These are phyloP conservation scores for Drosophila erecta DNA, from an alignment of 1,140 invertebrate genomes.

Conservation along the genomic window DNA sequence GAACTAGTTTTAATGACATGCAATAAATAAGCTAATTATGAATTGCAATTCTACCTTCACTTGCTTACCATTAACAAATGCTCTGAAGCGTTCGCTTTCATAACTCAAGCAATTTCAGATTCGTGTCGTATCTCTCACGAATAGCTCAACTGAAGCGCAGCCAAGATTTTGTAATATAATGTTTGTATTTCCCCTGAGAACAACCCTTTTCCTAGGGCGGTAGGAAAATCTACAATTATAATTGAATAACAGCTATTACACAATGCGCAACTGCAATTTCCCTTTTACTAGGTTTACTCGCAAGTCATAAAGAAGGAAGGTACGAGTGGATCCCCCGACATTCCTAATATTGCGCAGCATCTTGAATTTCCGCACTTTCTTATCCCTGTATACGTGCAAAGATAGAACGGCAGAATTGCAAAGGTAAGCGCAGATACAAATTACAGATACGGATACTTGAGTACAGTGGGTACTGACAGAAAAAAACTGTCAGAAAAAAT, in stretches of 20 bases:
- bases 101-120: slow-evolving; percentile 8
- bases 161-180: slow-evolving; percentile 20
- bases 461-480: background rate
- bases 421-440: slow-evolving; percentile 51
- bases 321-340: background rate
- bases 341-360: slow-evolving; percentile 73
- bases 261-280: slow-evolving; percentile 67
- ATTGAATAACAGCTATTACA: slow-evolving; percentile 65
- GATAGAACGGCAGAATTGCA: slow-evolving; percentile 3
- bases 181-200: background rate
- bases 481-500: background rate
- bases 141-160: slow-evolving; percentile 24
- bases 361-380: slow-evolving; percentile 64
- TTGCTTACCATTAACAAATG: slow-evolving; percentile 2
- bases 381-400: background rate
- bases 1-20: slow-evolving; percentile 31
- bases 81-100: slow-evolving; percentile 18
- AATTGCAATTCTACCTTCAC: background rate
- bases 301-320: slow-evolving; percentile 62
- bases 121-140: slow-evolving; percentile 18
- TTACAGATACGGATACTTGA: slow-evolving; percentile 10
- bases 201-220: background rate
- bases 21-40: slow-evolving; percentile 19
- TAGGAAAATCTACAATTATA: slow-evolving; percentile 65
- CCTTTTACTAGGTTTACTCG: slow-evolving; percentile 71